Conservation (phyloP, 2,888 invertebrate species). For the Campaea margaritaria region DNA sequence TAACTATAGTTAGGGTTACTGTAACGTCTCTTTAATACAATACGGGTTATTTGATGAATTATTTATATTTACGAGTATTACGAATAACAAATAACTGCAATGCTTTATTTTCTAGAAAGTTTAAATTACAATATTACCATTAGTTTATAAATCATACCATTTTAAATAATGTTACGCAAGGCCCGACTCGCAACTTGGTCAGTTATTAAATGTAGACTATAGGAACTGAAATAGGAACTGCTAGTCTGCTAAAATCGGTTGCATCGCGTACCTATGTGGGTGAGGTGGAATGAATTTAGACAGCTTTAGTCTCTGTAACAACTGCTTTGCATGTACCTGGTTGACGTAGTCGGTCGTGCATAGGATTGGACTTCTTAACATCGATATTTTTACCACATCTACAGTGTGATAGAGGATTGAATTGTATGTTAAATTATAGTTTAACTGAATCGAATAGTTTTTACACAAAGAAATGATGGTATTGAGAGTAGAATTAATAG, state of each 20-base stretch:
- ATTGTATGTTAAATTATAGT: too few species aligned
- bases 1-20: constrained; percentile 8
- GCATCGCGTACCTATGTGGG: not conserved
- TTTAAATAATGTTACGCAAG: too few species aligned
- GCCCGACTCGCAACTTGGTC: too few species aligned
- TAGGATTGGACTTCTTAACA: not conserved
- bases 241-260: not conserved
- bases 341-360: not conserved
- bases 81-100: too few species aligned
- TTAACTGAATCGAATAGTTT: too few species aligned
- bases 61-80: not conserved
- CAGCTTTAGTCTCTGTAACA: not conserved
- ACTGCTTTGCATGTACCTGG: not conserved
- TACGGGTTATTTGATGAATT: not conserved
- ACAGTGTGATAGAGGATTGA: too few species aligned
- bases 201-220: too few species aligned
- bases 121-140: too few species aligned
- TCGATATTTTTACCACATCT: too few species aligned
- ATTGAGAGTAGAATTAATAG: constrained; percentile 45
- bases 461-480: not conserved
- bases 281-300: constrained; percentile 1
- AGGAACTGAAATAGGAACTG: not conserved
- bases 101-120: too few species aligned
- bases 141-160: too few species aligned
- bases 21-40: constrained; percentile 1